Evolutionary conservation across 2,888 invertebrate species (phyloP).

Genomic region (Harpagoxenus sublaevis): DNA sequence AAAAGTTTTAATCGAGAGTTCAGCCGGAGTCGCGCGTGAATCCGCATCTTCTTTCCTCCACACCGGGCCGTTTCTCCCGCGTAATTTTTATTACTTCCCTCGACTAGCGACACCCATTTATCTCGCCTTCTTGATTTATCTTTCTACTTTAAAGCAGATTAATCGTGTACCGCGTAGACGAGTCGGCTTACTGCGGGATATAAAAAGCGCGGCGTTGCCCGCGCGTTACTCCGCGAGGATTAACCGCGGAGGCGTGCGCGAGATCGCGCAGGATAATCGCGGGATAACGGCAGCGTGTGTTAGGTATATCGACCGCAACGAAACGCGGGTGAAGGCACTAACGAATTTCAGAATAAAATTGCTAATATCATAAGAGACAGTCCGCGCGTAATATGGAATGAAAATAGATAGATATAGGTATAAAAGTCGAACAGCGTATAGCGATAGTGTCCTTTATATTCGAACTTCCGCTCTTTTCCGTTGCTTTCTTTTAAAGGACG

Average conservation of each 20-base stretch:
- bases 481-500: not conserved
- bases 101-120: constrained; percentile 39
- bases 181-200: constrained; percentile 29
- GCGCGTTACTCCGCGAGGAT: constrained; percentile 19
- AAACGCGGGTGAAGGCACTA: not conserved
- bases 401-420: not conserved
- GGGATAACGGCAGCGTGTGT: not conserved
- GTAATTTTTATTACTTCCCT: constrained; percentile 42
- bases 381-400: not conserved
- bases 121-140: constrained; percentile 51
- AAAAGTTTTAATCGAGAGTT: constrained; percentile 45
- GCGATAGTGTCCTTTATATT: constrained; percentile 4
- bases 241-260: constrained; percentile 15
- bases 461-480: not conserved
- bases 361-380: not conserved
- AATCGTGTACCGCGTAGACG: constrained; percentile 43
- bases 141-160: constrained; percentile 51
- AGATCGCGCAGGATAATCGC: constrained; percentile 21
- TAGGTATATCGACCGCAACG: not conserved
- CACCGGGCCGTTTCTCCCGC: not conserved
- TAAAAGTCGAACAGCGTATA: not conserved
- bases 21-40: not conserved
- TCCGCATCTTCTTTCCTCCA: constrained; percentile 4
- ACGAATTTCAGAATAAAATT: not conserved
- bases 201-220: constrained; percentile 18